phyloP scores from a whole-genome alignment of 2,797 vertebrate genomes.

The Lepilemur ruficaudatus region DNA sequence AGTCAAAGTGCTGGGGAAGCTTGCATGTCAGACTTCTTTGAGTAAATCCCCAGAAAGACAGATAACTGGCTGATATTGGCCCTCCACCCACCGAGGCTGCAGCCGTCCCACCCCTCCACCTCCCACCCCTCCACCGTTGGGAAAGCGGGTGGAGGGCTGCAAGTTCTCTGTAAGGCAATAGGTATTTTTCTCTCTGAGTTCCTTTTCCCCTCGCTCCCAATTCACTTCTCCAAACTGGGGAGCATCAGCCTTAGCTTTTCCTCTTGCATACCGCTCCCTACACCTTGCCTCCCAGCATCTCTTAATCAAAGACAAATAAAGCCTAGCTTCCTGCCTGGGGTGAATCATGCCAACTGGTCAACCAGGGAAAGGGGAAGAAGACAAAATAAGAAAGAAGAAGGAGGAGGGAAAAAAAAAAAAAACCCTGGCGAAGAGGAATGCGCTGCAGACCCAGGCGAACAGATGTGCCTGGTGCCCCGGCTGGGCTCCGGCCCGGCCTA shows the following conservation, averaged over 20 bases:
- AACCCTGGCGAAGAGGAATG: background rate
- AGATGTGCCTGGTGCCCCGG: constrained; percentile 59
- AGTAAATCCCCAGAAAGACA: background rate
- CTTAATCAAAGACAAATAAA: constrained; percentile 47
- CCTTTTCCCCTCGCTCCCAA: background rate
- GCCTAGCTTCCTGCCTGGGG: background rate
- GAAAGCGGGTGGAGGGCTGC: background rate
- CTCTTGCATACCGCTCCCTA: background rate
- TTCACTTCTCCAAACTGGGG: background rate
- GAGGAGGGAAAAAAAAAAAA: background rate
- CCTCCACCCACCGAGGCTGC: background rate
- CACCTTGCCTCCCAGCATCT: background rate
- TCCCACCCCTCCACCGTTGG: background rate
- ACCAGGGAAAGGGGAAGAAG: background rate
- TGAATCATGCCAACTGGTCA: background rate
- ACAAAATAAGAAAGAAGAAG: too few relatives aligned
- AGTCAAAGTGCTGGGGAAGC: background rate
- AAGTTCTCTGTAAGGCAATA: background rate
- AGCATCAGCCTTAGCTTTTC: background rate
- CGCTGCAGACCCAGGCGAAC: background rate
- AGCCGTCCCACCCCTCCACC: background rate
- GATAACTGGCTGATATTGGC: rapidly evolving
- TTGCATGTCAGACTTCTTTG: background rate
- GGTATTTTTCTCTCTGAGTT: background rate
- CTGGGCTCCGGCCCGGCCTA: background rate